These are phyloP conservation scores for Xylophagus ater DNA, from an alignment of 2,888 invertebrate species.

Conservation along the genomic window DNA sequence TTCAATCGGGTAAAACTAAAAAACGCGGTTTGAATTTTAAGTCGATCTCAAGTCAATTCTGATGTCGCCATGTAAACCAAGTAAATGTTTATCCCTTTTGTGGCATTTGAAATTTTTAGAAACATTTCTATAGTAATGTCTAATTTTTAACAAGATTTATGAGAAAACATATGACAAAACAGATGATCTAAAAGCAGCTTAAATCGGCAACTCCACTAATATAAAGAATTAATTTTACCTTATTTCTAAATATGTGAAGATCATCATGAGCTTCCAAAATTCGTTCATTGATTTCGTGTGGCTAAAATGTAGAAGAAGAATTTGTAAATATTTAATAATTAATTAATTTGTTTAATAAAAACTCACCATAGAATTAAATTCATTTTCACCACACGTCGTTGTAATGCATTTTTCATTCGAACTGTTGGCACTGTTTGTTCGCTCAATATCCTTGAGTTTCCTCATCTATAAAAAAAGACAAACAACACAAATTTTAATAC, in stretches of 20 bases:
- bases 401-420: slow-evolving; percentile 22
- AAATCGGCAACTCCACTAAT: too few species aligned
- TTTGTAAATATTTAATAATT: slow-evolving; percentile 14
- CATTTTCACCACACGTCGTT: slow-evolving; percentile 24
- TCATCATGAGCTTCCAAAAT: slow-evolving; percentile 23
- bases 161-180: too few species aligned
- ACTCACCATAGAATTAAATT: slow-evolving; percentile 23
- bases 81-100: too few species aligned
- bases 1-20: too few species aligned
- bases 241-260: slow-evolving; percentile 27
- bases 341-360: slow-evolving; percentile 9
- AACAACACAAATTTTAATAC: slow-evolving; percentile 9
- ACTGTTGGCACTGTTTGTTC: slow-evolving; percentile 32
- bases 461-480: slow-evolving; percentile 40
- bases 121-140: too few species aligned
- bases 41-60: too few species aligned
- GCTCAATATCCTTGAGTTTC: slow-evolving; percentile 45
- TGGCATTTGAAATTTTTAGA: too few species aligned
- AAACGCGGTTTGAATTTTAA: too few species aligned
- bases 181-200: too few species aligned
- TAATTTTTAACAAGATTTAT: too few species aligned
- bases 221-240: too few species aligned
- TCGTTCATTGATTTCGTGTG: slow-evolving; percentile 25
- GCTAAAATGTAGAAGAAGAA: slow-evolving; percentile 18
- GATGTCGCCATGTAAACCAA: too few species aligned